Evolutionary conservation across 2,113 vertebrate genomes (phyloP), one percentile per base, ranked within the genome.

Genomic region (Dryoscopus gambensis): DNA sequence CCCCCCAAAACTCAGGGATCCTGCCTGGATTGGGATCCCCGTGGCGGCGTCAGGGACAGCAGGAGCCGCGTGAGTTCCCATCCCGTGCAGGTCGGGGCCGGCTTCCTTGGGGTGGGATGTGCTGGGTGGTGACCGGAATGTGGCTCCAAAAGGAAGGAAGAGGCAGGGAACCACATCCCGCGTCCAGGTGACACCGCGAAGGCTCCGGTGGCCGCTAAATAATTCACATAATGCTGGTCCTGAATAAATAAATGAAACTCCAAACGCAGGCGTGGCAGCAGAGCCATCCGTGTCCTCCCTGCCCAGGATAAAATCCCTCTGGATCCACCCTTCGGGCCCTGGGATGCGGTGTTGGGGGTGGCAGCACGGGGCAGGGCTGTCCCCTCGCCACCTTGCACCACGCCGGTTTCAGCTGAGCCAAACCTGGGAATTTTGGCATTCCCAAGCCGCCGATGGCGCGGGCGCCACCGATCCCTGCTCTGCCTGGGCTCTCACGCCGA

Each of bases 231-330:
- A 11, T 4, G 1, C 40, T 8, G 67, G 11, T 35, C 71, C 69
- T 92, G 60, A 96, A 97, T 95, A 87, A 95, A 55, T 87, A 84
- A 97, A 69, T 13, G 96, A 74, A 97, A 95, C 56, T 87, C 77
- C 68, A 96, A 11, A 20, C 80, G 6, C 2, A 0, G 57, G 20
- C 28, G 4, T 2, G 49, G 53, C 8, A 5, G 56, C 15, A 57
- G 83, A 46, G 31, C 10, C 17, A 33, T 23, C 55, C 0, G 0
- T 4, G 28, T 23, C 11, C 63, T 14, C 37, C 1, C 4, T 5
- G 15, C 16, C 21, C 52, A 3, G 33, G 15, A 15, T 3, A 7
- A 30, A 21, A 21, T 40, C 55, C 49, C 37, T 53, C 42, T 0
- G 4, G 23, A 52, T 25, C 22, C 0, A 6, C 39, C n/a, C 37